Conservation (phyloP, 1,140 invertebrate genomes). For the Lethrus apterus region DNA sequence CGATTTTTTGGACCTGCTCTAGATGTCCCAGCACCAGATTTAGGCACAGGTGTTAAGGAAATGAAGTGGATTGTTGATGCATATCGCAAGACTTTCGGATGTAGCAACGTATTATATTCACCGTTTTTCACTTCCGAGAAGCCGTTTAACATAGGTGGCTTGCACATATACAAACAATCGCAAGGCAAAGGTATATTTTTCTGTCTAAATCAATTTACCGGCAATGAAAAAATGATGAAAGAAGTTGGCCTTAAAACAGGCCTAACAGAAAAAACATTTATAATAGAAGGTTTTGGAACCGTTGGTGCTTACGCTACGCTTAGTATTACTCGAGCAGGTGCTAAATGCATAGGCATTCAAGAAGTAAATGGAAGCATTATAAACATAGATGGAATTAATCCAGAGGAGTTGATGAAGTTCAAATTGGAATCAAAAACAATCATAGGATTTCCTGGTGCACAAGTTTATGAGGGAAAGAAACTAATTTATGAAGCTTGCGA, state of each 20-base stretch:
- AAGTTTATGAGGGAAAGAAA: constrained; percentile 72
- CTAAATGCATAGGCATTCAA: constrained; percentile 88
- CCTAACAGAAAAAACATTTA: constrained; percentile 94
- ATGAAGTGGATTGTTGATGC: constrained; percentile 99
- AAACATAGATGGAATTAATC: constrained; percentile 82
- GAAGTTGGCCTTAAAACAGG: constrained; percentile 57
- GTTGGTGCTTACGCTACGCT: constrained; percentile 96
- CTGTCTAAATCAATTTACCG: not conserved
- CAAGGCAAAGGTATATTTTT: constrained; percentile 1
- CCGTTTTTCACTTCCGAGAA: constrained; percentile 95
- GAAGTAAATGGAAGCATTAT: constrained; percentile 91
- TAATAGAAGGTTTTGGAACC: constrained; percentile 98
- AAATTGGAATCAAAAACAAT: constrained; percentile 86
- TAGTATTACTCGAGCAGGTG: constrained; percentile 91
- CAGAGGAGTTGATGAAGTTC: constrained; percentile 63
- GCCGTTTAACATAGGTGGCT: constrained; percentile 64
- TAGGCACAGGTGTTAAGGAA: constrained; percentile 97
- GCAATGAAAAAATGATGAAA: not conserved
- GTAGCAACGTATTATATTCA: constrained; percentile 92
- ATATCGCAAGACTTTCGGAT: constrained; percentile 93
- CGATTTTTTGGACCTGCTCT: constrained; percentile 69
- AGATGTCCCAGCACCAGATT: constrained; percentile 95
- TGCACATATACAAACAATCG: not conserved
- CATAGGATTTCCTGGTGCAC: constrained; percentile 86
- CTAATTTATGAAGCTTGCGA: constrained; percentile 89